Evolutionary conservation across 2,113 vertebrate genomes (phyloP).

Genomic region (Oostethus manadensis): DNA sequence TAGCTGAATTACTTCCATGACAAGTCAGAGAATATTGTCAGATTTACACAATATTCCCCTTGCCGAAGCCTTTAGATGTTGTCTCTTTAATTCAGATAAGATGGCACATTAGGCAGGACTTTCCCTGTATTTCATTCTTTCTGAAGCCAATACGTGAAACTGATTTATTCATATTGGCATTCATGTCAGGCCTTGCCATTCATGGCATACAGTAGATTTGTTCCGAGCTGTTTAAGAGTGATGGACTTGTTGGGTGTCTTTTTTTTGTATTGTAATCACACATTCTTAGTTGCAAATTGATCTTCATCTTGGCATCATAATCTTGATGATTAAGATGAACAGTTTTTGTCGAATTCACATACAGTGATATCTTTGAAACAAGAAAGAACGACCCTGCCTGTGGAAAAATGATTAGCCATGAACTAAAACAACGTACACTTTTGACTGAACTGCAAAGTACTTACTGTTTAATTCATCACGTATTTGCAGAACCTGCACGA

Average conservation of each 20-base stretch:
- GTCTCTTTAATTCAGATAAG: slow-evolving; percentile 61
- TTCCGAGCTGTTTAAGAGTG: background rate
- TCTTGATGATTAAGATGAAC: background rate
- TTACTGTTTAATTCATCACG: too few relatives aligned
- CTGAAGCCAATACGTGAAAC: slow-evolving; percentile 48
- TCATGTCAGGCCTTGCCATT: slow-evolving; percentile 16
- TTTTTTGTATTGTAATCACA: background rate
- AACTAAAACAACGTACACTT: too few relatives aligned
- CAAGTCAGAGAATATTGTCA: slow-evolving; percentile 69
- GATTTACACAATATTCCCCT: slow-evolving; percentile 69
- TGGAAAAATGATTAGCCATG: background rate
- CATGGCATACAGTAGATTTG: background rate
- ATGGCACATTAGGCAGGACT: slow-evolving; percentile 40
- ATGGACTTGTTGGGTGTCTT: background rate
- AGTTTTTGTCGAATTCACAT: background rate
- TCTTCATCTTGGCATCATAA: background rate
- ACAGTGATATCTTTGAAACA: background rate
- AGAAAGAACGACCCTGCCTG: background rate
- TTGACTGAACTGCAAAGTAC: too few relatives aligned
- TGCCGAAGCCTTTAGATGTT: slow-evolving; percentile 45
- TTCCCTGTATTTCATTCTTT: slow-evolving; percentile 50
- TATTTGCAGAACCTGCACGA: too few relatives aligned
- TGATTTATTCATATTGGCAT: slow-evolving; percentile 50
- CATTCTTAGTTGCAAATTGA: background rate
- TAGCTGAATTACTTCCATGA: slow-evolving; percentile 76